A percentile compares a stretch with the other conserved stretches of the same genome.
Evolutionary conservation across 2,113 vertebrate species (phyloP).

Genomic region (Gopherus evgoodei): DNA sequence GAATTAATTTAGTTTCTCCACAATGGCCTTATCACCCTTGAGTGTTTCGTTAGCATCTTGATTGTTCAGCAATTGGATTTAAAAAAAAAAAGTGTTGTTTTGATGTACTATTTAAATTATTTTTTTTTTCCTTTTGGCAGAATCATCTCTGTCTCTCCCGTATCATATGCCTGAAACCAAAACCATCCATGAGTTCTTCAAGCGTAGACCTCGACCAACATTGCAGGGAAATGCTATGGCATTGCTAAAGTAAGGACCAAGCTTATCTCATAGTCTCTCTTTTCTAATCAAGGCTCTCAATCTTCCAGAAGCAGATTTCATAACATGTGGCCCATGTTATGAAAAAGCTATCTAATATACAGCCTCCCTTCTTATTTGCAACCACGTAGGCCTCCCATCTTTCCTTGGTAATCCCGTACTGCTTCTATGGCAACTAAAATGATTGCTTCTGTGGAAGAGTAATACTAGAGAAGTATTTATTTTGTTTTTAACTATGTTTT

Average conservation of each 20-base stretch:
- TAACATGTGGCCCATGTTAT: background rate
- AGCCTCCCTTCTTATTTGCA: background rate
- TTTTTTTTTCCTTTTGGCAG: slow-evolving; percentile 70
- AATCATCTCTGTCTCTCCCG: slow-evolving; percentile 89
- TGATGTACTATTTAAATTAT: background rate
- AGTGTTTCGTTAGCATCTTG: no score
- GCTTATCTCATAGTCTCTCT: background rate
- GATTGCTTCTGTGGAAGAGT: background rate
- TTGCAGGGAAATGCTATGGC: slow-evolving; percentile 89
- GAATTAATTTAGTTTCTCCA: no score
- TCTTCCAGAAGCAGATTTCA: background rate
- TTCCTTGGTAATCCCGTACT: background rate
- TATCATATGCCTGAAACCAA: slow-evolving; percentile 95
- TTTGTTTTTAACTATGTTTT: background rate
- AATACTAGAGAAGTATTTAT: background rate
- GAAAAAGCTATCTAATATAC: rapidly evolving
- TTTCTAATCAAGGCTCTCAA: background rate
- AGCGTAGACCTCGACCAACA: slow-evolving; percentile 81
- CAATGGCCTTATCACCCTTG: no score
- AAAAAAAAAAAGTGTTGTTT: background rate
- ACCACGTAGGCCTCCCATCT: background rate
- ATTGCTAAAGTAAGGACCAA: slow-evolving; percentile 89
- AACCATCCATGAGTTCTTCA: slow-evolving; percentile 93
- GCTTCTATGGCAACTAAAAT: background rate
- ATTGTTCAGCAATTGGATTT: background rate